Percentiles rank a stretch among this genome's conserved stretches.
phyloP scores from a whole-genome alignment of 2,888 invertebrate genomes.

The Diarsia rubi region DNA sequence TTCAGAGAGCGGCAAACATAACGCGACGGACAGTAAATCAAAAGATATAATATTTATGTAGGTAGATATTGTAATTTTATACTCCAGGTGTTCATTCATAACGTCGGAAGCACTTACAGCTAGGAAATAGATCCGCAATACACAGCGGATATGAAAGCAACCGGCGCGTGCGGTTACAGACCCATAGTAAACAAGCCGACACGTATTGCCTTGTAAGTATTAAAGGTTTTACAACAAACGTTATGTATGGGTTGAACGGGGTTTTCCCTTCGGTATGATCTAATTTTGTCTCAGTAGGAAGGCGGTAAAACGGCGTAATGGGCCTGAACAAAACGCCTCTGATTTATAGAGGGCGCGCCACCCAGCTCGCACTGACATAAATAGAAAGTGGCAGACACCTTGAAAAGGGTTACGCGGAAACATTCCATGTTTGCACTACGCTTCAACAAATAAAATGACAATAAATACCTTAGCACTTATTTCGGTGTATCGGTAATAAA shows the following conservation, averaged over 20 bases:
- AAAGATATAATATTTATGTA: neutral
- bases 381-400: conserved; percentile 86
- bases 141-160: conserved; percentile 65
- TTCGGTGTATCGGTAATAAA: conserved; percentile 64
- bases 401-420: conserved; percentile 83
- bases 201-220: conserved; percentile 79
- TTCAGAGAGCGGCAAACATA: neutral
- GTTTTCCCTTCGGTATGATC: conserved; percentile 86
- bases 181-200: conserved; percentile 74
- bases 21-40: neutral
- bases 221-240: conserved; percentile 85
- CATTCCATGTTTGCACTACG: conserved; percentile 79
- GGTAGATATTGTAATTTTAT: conserved; percentile 23
- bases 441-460: conserved; percentile 75
- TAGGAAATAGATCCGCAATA: conserved; percentile 62
- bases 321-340: conserved; percentile 87
- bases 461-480: conserved; percentile 68
- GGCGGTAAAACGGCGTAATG: conserved; percentile 88
- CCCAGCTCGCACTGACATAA: conserved; percentile 84
- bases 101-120: conserved; percentile 59
- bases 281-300: conserved; percentile 88
- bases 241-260: conserved; percentile 81
- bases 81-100: conserved; percentile 52
- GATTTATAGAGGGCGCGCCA: conserved; percentile 85
- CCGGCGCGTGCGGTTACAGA: conserved; percentile 63